Conservation (phyloP, 2,797 vertebrate genomes). For the Acrossocheilus fasciatus region DNA sequence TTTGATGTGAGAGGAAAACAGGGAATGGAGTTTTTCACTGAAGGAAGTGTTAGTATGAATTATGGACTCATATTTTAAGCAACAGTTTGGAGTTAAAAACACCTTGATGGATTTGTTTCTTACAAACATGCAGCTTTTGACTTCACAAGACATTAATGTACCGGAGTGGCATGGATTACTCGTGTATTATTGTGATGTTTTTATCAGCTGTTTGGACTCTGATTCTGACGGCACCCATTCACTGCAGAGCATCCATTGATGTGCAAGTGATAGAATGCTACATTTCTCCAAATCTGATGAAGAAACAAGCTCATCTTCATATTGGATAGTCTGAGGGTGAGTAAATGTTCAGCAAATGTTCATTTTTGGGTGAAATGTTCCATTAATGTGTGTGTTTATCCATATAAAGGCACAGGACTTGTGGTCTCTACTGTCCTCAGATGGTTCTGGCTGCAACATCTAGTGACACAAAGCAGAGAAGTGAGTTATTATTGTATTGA, state of each 20-base stretch:
- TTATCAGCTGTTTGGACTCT: too few relatives aligned
- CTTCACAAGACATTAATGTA: too few relatives aligned
- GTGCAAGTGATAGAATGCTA: background rate
- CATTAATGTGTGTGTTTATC: background rate
- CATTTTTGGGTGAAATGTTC: background rate
- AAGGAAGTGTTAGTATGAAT: too few relatives aligned
- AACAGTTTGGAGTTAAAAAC: too few relatives aligned
- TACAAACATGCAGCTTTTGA: too few relatives aligned
- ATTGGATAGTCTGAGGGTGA: background rate
- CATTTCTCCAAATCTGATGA: background rate
- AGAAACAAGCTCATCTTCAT: background rate
- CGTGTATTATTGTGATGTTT: too few relatives aligned
- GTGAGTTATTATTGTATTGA: background rate
- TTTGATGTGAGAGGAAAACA: too few relatives aligned
- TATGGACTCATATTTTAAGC: too few relatives aligned
- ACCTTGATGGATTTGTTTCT: too few relatives aligned
- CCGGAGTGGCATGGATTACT: too few relatives aligned
- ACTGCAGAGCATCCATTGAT: background rate
- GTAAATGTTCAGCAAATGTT: background rate
- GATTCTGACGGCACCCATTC: too few relatives aligned
- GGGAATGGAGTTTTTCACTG: too few relatives aligned
- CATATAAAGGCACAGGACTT: constrained; percentile 1
- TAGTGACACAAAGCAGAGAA: background rate
- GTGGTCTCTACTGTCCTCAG: background rate
- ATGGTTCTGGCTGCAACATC: background rate